A percentile compares a stretch with the other conserved stretches of the same genome.
phyloP scores from a whole-genome alignment of 2,113 vertebrate genomes.

The Epinephelus cyanopodus region DNA sequence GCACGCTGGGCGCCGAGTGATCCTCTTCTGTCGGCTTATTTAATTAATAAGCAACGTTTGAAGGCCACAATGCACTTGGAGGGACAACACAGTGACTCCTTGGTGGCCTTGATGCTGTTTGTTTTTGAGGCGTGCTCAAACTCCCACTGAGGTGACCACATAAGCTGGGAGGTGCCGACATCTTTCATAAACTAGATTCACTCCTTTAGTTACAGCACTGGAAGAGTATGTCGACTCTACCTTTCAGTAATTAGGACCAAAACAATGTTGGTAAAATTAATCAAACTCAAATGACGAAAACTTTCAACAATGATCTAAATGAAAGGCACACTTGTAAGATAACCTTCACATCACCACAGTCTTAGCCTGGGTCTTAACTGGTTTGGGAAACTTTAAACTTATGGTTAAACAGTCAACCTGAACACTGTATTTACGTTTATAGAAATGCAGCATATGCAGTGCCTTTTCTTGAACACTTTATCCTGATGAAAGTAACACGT shows the following conservation, averaged over 20 bases:
- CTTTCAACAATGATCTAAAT: background rate
- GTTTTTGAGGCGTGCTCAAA: constrained; percentile 66
- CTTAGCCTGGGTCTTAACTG: background rate
- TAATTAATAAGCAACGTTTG: constrained; percentile 80
- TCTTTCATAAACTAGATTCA: constrained; percentile 41
- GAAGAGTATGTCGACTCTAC: background rate
- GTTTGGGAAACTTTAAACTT: no score
- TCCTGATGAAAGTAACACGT: background rate
- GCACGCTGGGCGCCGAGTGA: constrained; percentile 69
- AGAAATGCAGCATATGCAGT: background rate
- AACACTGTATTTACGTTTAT: background rate
- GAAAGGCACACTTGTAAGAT: background rate
- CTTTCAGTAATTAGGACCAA: background rate
- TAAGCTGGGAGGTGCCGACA: constrained; percentile 51
- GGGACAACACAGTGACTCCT: constrained; percentile 69
- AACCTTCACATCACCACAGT: background rate
- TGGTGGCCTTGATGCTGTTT: constrained; percentile 71
- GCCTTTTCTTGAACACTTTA: background rate
- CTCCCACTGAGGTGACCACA: constrained; percentile 71
- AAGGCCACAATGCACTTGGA: constrained; percentile 72
- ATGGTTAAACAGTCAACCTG: background rate
- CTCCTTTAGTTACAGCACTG: constrained; percentile 4
- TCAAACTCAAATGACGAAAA: background rate
- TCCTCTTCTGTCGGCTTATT: constrained; percentile 73
- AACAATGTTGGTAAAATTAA: background rate